Evolutionary conservation across 2,888 invertebrate genomes (phyloP), one percentile per base, ranked within the genome.

Genomic region (Ophioninae sp.): DNA sequence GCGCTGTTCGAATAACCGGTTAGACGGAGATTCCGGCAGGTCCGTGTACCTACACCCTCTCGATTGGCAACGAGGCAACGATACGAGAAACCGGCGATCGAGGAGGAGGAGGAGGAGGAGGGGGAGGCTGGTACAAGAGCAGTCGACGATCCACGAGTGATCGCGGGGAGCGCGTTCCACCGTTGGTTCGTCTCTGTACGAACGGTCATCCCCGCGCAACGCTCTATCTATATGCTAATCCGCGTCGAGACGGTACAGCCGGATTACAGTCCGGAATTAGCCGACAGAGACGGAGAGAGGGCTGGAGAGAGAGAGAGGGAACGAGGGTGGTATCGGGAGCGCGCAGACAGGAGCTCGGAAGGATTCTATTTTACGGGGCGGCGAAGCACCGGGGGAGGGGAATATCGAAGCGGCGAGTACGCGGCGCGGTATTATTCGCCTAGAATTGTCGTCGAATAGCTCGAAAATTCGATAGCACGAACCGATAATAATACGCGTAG

Each of bases 191-290:
- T 44, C 44, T 44, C 44, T n/a, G 59, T 20, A 8, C 59, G 20
- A 84, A 87, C 82, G 78, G 83, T 80, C 84, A 84, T 80, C 81
- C 82, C 82, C 82, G 88, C 88, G 88, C 44, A 44, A 44, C 44
- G 88, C 88, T 91, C 92, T 92, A 93, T 93, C 92, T 93, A 92
- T 93, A 93, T 93, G 93, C 93, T 93, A 93, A 93, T 93, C 92
- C 84, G 79, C 91, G 91, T 91, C 90, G 92, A 92, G 93, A 93
- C 93, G 92, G 92, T 92, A 92, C 91, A 91, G 91, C 89, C 90
- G 92, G 93, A 93, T 93, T 93, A 93, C 92, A 92, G 90, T 88
- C 87, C 87, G 91, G 93, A 92, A 93, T 93, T 93, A 93, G 92
- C 91, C 88, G 89, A 13, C 44, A 44, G 44, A 44, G 44, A 44